These are phyloP conservation scores for Scotopteryx bipunctaria DNA, from an alignment of 2,888 invertebrate species.

Conservation along the genomic window DNA sequence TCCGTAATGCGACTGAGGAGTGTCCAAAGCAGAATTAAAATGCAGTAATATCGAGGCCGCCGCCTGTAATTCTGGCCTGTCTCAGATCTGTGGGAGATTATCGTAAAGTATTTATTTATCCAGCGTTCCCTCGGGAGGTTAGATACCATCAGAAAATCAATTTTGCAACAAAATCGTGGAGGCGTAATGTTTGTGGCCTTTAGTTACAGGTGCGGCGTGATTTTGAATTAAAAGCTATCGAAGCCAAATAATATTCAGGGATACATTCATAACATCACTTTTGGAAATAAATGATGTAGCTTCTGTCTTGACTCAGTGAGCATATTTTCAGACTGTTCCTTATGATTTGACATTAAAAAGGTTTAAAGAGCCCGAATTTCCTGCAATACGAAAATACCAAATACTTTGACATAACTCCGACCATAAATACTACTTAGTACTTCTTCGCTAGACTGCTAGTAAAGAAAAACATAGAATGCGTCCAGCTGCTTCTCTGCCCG, in stretches of 20 bases:
- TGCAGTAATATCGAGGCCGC: conserved; percentile 76
- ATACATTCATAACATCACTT: not conserved
- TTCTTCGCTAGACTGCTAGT: no score
- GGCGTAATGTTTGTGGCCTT: conserved; percentile 71
- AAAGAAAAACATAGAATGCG: no score
- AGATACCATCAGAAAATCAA: conserved; percentile 81
- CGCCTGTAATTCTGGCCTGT: conserved; percentile 76
- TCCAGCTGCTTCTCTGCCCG: no score
- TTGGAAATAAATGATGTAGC: not conserved
- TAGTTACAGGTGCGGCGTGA: conserved; percentile 65
- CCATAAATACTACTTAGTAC: no score
- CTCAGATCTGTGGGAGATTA: conserved; percentile 76
- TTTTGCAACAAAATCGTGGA: conserved; percentile 76
- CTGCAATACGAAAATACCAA: no score
- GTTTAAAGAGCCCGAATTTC: no score
- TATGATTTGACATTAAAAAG: no score
- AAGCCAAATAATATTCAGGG: not conserved
- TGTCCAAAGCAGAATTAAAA: conserved; percentile 76
- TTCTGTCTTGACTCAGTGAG: not conserved
- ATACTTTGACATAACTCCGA: no score
- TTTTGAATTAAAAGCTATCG: conserved; percentile 58
- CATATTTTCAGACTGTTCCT: not conserved
- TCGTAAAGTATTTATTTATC: conserved; percentile 82
- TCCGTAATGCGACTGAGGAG: conserved; percentile 74
- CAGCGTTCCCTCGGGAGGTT: conserved; percentile 74